phyloP scores from a whole-genome alignment of 2,888 invertebrate species.

The Apotomis capreana region DNA sequence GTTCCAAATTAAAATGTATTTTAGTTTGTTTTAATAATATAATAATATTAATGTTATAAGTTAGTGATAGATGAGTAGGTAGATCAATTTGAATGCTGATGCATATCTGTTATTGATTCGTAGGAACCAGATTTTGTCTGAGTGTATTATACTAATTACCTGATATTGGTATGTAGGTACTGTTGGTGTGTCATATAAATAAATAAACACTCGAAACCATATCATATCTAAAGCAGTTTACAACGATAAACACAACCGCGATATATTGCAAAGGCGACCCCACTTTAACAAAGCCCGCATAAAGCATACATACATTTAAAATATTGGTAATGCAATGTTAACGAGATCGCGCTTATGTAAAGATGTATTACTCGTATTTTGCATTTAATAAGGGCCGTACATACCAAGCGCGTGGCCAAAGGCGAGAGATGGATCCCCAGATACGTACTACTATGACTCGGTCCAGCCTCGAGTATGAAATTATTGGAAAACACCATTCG shows the following conservation, averaged over 20 bases:
- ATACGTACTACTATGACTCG: slow-evolving; percentile 62
- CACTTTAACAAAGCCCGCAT: slow-evolving; percentile 21
- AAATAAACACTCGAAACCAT: too few species aligned
- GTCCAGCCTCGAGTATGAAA: slow-evolving; percentile 75
- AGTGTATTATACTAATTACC: too few species aligned
- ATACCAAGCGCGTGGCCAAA: slow-evolving; percentile 70
- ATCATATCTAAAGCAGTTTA: neutral
- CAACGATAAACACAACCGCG: slow-evolving; percentile 17
- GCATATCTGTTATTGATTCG: too few species aligned
- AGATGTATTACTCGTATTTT: slow-evolving; percentile 69
- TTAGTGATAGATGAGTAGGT: too few species aligned
- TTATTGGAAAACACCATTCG: slow-evolving; percentile 80
- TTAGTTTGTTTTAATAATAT: too few species aligned
- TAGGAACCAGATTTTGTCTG: too few species aligned
- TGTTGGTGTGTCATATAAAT: too few species aligned
- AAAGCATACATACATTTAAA: slow-evolving; percentile 64
- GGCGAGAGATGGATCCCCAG: slow-evolving; percentile 72
- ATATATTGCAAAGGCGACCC: slow-evolving; percentile 48
- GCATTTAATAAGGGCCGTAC: slow-evolving; percentile 78
- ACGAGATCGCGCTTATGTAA: slow-evolving; percentile 76
- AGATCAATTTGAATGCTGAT: too few species aligned
- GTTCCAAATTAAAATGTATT: too few species aligned
- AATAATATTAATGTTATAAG: too few species aligned
- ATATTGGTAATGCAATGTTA: slow-evolving; percentile 76
- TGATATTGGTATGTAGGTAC: too few species aligned